Evolutionary conservation across 2,888 invertebrate species (phyloP).

Genomic region (Nasonovia ribisnigri): DNA sequence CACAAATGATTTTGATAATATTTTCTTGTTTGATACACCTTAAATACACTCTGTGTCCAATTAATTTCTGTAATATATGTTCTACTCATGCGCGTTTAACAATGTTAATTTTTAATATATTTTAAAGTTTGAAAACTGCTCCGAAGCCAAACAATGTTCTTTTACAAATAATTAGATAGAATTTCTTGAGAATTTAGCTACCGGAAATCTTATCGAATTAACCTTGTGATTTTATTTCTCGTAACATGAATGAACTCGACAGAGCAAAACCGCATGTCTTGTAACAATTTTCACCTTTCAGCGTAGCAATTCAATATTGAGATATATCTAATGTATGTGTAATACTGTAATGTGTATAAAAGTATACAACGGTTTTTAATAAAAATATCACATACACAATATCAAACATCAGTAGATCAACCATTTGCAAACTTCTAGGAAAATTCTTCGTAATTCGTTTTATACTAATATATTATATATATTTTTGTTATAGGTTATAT

Average conservation of each 20-base stretch:
- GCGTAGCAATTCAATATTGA: background rate
- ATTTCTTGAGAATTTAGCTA: background rate
- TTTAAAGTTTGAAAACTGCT: background rate
- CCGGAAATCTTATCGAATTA: constrained; percentile 26
- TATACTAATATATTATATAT: background rate
- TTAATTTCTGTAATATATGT: background rate
- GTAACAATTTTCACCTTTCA: constrained; percentile 18
- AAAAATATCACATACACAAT: background rate
- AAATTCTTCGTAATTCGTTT: background rate
- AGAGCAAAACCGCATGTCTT: background rate
- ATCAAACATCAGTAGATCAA: background rate
- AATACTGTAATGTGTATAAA: too few relatives aligned
- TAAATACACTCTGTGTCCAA: background rate
- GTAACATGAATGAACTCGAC: background rate
- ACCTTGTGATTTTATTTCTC: constrained; percentile 33
- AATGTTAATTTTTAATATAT: background rate
- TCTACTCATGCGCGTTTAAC: background rate
- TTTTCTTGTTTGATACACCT: background rate
- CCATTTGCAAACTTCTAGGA: background rate
- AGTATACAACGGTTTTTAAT: background rate
- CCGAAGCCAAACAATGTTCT: too few relatives aligned
- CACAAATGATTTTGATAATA: background rate
- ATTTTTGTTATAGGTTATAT: background rate
- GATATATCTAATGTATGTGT: background rate
- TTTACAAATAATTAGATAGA: constrained; percentile 12